phyloP scores from a whole-genome alignment of 2,888 invertebrate genomes.

The Pammene fasciana region DNA sequence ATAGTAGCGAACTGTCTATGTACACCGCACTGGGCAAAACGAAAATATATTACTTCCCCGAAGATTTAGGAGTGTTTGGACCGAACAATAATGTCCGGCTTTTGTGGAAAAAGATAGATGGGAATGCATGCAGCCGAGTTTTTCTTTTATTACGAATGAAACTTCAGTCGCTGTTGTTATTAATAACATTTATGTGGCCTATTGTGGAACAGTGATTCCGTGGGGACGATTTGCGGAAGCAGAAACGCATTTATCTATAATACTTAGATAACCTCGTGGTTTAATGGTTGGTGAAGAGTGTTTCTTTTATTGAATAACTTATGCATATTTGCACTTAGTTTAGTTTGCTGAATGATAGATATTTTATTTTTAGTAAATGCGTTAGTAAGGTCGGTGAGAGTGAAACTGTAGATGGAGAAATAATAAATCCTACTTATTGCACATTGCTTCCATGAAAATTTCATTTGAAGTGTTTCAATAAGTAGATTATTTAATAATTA shows the following conservation, averaged over 20 bases:
- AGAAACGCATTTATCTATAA: slow-evolving; percentile 43
- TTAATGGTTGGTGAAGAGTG: slow-evolving; percentile 14
- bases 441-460: too few relatives aligned
- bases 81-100: slow-evolving; percentile 85
- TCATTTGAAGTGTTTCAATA: too few relatives aligned
- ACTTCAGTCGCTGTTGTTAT: slow-evolving; percentile 72
- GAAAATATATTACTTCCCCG: slow-evolving; percentile 84
- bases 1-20: slow-evolving; percentile 72
- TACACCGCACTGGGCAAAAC: slow-evolving; percentile 82
- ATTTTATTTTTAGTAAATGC: too few relatives aligned
- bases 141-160: slow-evolving; percentile 80
- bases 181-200: slow-evolving; percentile 78
- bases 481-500: too few relatives aligned
- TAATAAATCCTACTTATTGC: too few relatives aligned
- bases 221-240: slow-evolving; percentile 58
- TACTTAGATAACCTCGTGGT: slow-evolving; percentile 27
- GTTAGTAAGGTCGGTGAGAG: too few relatives aligned
- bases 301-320: slow-evolving; percentile 3
- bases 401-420: too few relatives aligned
- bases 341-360: not conserved
- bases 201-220: slow-evolving; percentile 68
- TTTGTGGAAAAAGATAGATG: slow-evolving; percentile 84
- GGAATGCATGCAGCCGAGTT: slow-evolving; percentile 81
- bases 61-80: slow-evolving; percentile 85
- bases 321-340: not conserved